Percentiles rank a stretch among this genome's conserved stretches.
These are phyloP conservation scores for Lemur catta DNA, from an alignment of 2,797 vertebrate species.

Conservation along the genomic window DNA sequence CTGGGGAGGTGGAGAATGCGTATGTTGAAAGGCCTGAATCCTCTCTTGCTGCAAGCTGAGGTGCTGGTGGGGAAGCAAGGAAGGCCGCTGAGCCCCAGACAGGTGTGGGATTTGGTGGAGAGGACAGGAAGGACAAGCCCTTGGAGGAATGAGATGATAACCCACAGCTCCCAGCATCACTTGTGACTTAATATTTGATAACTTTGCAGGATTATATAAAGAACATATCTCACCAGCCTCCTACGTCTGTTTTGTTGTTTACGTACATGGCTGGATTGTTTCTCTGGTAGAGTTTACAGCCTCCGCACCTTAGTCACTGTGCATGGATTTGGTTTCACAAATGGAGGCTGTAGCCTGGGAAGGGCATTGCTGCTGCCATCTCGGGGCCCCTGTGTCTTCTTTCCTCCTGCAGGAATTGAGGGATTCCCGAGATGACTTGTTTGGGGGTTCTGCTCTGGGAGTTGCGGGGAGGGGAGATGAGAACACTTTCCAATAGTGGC, in stretches of 20 bases:
- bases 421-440: neutral
- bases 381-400: neutral
- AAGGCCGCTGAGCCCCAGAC: neutral
- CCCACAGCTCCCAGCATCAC: neutral
- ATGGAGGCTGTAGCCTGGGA: fast-evolving
- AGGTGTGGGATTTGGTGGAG: no score
- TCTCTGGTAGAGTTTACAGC: neutral
- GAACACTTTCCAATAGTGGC: neutral
- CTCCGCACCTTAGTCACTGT: neutral
- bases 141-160: neutral
- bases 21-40: neutral
- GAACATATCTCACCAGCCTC: neutral
- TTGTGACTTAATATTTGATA: neutral
- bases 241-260: neutral
- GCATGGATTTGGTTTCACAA: neutral
- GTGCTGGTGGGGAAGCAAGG: neutral
- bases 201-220: neutral
- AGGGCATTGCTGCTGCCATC: neutral
- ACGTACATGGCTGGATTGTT: neutral
- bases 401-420: neutral
- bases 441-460: neutral
- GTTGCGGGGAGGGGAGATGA: neutral
- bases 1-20: fast-evolving
- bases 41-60: neutral
- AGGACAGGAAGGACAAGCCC: neutral